A percentile compares a stretch with the other conserved stretches of the same genome.
Conservation (phyloP, 2,797 vertebrate genomes). For the Anomalospiza imberbis region DNA sequence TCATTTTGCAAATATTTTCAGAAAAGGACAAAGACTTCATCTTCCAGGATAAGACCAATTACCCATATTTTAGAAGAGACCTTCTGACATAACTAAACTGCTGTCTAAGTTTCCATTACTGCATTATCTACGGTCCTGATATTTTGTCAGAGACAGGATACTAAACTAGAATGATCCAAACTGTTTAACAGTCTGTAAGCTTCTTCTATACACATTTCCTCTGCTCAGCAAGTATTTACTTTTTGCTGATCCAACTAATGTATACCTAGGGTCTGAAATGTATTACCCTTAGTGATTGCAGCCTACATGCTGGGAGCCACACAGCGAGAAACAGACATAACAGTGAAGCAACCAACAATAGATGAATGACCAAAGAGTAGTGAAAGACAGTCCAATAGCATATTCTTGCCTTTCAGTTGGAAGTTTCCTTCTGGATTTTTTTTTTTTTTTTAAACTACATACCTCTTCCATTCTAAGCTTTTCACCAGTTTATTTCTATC, state of each 20-base stretch:
- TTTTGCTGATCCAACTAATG: slow-evolving; percentile 43
- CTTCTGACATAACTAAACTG: not conserved
- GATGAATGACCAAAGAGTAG: not conserved
- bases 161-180: slow-evolving; percentile 23
- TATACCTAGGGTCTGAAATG: slow-evolving; percentile 24
- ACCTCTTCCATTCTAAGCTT: not conserved
- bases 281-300: not conserved
- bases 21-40: not conserved
- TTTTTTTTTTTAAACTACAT: not conserved
- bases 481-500: slow-evolving; percentile 50
- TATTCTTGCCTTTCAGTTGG: not conserved
- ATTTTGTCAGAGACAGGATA: slow-evolving; percentile 20
- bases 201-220: slow-evolving; percentile 36
- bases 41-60: not conserved
- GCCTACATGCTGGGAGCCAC: not conserved
- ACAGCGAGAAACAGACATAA: slow-evolving; percentile 1
- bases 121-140: not conserved
- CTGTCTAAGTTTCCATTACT: slow-evolving; percentile 11
- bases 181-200: slow-evolving; percentile 32
- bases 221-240: slow-evolving; percentile 35
- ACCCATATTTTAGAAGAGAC: not conserved
- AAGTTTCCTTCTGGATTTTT: not conserved
- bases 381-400: not conserved
- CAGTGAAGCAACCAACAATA: not conserved
- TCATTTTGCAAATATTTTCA: not conserved